phyloP scores from a whole-genome alignment of 2,797 vertebrate genomes.

The Hippocampus kuda region DNA sequence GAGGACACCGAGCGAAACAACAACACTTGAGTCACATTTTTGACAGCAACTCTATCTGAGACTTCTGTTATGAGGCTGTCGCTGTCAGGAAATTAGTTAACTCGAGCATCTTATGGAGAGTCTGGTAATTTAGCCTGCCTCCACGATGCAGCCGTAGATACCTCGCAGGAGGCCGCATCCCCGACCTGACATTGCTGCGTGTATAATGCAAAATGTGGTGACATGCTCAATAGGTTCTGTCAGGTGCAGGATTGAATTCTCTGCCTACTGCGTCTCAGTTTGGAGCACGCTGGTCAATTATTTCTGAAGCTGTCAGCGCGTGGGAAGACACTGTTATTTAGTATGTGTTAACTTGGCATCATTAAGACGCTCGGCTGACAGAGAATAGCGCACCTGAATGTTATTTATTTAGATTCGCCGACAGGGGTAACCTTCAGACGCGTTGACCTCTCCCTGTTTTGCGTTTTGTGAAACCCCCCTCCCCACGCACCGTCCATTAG shows the following conservation, averaged over 20 bases:
- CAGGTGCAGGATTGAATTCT: constrained; percentile 74
- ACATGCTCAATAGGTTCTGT: constrained; percentile 75
- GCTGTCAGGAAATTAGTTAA: constrained; percentile 74
- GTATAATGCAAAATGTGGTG: constrained; percentile 73
- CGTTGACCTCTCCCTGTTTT: constrained; percentile 61
- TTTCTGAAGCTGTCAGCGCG: constrained; percentile 75
- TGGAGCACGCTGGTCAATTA: constrained; percentile 77
- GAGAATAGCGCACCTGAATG: constrained; percentile 62
- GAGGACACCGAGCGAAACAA: constrained; percentile 37
- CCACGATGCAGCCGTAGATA: constrained; percentile 68
- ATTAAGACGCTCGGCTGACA: constrained; percentile 71
- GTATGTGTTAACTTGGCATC: constrained; percentile 77
- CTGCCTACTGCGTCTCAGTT: constrained; percentile 70
- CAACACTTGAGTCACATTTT: constrained; percentile 56
- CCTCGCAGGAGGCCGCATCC: constrained; percentile 67
- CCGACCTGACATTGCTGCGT: constrained; percentile 75
- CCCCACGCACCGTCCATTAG: constrained; percentile 39
- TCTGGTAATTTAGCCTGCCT: constrained; percentile 68
- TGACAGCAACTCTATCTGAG: constrained; percentile 65
- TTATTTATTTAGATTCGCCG: constrained; percentile 70
- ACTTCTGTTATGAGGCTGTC: constrained; percentile 55
- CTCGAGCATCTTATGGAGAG: constrained; percentile 68
- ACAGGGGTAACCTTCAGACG: constrained; percentile 68
- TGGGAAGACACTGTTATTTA: constrained; percentile 73
- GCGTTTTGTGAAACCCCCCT: constrained; percentile 39